Evolutionary conservation across 2,113 vertebrate species (phyloP).

Genomic region (Paratilapia polleni): DNA sequence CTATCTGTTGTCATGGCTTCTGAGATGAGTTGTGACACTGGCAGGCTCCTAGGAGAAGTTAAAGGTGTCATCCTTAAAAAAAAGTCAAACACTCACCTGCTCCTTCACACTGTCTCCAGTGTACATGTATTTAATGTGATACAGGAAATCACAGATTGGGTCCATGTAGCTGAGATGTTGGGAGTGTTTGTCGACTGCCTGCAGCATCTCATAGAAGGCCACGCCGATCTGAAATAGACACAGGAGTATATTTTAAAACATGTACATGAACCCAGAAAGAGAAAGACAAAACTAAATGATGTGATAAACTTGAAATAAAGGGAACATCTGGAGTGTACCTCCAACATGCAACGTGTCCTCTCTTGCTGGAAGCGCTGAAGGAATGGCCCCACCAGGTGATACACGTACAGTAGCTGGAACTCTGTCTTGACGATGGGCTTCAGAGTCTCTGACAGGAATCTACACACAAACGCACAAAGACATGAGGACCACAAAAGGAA

Average conservation of each 20-base stretch:
- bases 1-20: no score
- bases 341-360: constrained; percentile 98
- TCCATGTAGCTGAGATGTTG: constrained; percentile 94
- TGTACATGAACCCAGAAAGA: background rate
- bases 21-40: background rate
- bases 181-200: constrained; percentile 92
- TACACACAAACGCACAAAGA: constrained; percentile 46
- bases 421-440: constrained; percentile 97
- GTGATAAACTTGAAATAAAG: background rate
- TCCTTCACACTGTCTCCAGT: constrained; percentile 99
- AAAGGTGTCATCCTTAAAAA: no score
- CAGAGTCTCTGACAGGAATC: constrained; percentile 93
- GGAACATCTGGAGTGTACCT: constrained; percentile 80
- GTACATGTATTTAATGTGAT: constrained; percentile 99
- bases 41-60: fast-evolving
- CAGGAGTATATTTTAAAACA: background rate
- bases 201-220: constrained; percentile 98
- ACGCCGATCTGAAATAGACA: constrained; percentile 88
- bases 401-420: constrained; percentile 96
- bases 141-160: constrained; percentile 98
- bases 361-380: constrained; percentile 98
- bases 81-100: constrained; percentile 82
- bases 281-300: background rate
- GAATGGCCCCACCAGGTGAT: constrained; percentile 98
- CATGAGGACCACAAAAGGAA: fast-evolving